Conservation (phyloP, 2,888 invertebrate genomes). For the Drosophila subquinaria region DNA sequence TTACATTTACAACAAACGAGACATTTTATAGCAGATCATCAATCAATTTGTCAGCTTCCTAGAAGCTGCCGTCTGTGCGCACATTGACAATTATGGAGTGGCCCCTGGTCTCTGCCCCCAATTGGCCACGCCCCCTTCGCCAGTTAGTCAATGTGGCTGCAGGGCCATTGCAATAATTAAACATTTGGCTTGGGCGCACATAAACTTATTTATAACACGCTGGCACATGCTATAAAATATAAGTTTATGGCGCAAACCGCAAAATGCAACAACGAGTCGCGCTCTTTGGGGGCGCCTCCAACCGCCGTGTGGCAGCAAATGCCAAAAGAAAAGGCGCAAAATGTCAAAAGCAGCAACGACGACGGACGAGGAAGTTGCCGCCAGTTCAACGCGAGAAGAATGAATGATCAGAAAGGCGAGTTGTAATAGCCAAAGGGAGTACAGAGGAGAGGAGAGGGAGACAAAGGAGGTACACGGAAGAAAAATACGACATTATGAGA, state of each 20-base stretch:
- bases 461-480: not conserved
- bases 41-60: constrained; percentile 83
- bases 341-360: constrained; percentile 61
- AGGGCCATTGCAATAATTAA: constrained; percentile 59
- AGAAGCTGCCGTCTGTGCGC: constrained; percentile 42
- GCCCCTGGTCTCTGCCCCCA: constrained; percentile 2
- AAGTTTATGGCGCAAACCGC: constrained; percentile 73
- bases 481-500: too few species aligned
- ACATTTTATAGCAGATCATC: constrained; percentile 84
- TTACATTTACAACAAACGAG: constrained; percentile 84
- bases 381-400: constrained; percentile 25
- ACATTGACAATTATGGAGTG: constrained; percentile 67
- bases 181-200: constrained; percentile 60
- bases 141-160: not conserved
- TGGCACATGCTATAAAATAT: constrained; percentile 69
- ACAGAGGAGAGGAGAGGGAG: not conserved
- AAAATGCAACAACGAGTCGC: constrained; percentile 43
- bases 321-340: constrained; percentile 18
- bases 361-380: constrained; percentile 46
- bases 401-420: not conserved
- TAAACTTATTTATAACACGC: constrained; percentile 72
- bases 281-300: constrained; percentile 15
- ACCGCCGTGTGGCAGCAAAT: constrained; percentile 11
- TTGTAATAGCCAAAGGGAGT: not conserved
- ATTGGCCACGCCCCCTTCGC: constrained; percentile 29